Conservation (phyloP, 2,797 vertebrate species). For the Carcharodon carcharias region DNA sequence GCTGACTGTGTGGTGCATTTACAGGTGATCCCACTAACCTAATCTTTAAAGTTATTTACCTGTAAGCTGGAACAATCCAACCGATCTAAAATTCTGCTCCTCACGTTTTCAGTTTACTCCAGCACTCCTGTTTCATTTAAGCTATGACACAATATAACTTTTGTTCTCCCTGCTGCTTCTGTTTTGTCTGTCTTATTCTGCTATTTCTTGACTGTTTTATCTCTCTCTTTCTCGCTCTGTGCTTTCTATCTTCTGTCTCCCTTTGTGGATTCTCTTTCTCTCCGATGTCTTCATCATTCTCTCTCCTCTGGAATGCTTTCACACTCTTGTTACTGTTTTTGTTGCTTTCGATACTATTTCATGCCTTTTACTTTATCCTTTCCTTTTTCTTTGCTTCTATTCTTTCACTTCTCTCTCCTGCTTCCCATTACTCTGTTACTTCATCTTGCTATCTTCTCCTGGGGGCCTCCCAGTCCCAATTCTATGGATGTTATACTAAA, state of each 20-base stretch:
- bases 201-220: neutral
- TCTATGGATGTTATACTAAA: neutral
- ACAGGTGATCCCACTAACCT: neutral
- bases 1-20: neutral
- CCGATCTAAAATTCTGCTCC: neutral
- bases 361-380: neutral
- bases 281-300: neutral
- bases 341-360: neutral
- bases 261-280: neutral
- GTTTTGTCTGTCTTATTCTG: neutral
- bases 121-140: neutral
- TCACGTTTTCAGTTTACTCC: neutral
- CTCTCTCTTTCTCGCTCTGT: neutral
- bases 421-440: neutral
- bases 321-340: neutral
- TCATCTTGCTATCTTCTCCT: neutral
- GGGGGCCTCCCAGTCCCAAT: neutral
- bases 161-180: neutral
- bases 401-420: neutral
- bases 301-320: neutral
- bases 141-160: neutral
- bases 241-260: neutral
- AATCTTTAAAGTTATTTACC: neutral
- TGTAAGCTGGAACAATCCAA: neutral
- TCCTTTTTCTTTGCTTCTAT: neutral